These are phyloP conservation scores for Hesperia comma DNA, from an alignment of 2,888 invertebrate species.

Conservation along the genomic window DNA sequence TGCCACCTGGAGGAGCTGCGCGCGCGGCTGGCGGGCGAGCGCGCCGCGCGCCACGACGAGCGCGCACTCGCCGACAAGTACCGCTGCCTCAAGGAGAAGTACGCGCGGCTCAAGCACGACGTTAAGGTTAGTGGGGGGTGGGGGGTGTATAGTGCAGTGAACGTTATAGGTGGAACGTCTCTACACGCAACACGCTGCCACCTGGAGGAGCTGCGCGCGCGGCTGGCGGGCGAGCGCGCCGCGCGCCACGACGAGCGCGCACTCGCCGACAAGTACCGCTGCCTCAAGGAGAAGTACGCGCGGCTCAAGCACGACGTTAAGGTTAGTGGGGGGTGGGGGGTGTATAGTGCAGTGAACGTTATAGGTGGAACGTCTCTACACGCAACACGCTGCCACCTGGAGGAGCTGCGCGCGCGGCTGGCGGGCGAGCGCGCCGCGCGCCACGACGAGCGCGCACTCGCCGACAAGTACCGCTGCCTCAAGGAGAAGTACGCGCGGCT, in stretches of 20 bases:
- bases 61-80: constrained; percentile 91
- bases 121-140: constrained; percentile 86
- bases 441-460: constrained; percentile 86
- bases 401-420: constrained; percentile 85
- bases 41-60: constrained; percentile 81
- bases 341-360: too few species aligned
- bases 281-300: constrained; percentile 92
- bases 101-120: constrained; percentile 90
- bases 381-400: constrained; percentile 87
- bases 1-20: constrained; percentile 86
- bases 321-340: too few species aligned
- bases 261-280: constrained; percentile 90
- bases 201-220: constrained; percentile 85
- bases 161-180: constrained; percentile 88
- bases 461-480: constrained; percentile 91
- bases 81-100: constrained; percentile 91
- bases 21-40: constrained; percentile 83
- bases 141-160: too few species aligned
- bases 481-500: constrained; percentile 92
- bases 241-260: constrained; percentile 84
- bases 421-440: constrained; percentile 81
- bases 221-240: constrained; percentile 83
- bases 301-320: constrained; percentile 91
- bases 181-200: constrained; percentile 87
- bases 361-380: constrained; percentile 87